Conservation (phyloP, 2,113 vertebrate genomes). For the Alectura lathami region DNA sequence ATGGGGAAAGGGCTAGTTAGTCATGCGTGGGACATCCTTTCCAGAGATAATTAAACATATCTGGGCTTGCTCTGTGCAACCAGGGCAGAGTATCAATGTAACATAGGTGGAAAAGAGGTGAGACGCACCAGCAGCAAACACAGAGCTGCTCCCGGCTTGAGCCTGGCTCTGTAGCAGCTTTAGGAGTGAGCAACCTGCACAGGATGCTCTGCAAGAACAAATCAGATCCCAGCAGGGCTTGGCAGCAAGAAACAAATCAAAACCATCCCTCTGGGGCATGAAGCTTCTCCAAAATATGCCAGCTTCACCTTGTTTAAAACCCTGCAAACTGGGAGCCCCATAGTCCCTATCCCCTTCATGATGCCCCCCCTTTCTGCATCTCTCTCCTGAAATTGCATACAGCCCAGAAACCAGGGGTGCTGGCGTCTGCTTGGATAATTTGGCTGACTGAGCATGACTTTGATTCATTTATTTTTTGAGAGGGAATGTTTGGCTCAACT, state of each 20-base stretch:
- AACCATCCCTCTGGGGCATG: not conserved
- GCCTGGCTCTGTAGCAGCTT: fast-evolving
- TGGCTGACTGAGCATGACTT: conserved; percentile 65
- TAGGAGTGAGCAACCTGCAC: not conserved
- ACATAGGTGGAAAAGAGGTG: not conserved
- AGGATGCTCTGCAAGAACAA: not conserved
- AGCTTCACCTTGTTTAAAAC: not conserved
- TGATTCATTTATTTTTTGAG: conserved; percentile 69
- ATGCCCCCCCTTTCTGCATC: not conserved
- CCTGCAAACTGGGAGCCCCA: not conserved
- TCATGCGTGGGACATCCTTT: not conserved
- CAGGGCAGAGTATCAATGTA: not conserved
- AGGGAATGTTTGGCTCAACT: conserved; percentile 63
- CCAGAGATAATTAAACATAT: not conserved
- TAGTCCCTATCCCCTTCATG: not conserved
- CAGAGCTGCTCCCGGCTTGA: not conserved
- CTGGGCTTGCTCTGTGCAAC: not conserved
- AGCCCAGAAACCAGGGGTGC: conserved; percentile 18
- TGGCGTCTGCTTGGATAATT: conserved; percentile 68
- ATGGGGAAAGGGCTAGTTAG: not conserved
- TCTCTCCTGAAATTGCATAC: not conserved
- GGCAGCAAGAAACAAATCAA: not conserved
- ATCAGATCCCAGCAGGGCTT: not conserved
- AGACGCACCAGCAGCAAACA: not conserved
- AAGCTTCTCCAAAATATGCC: not conserved